phyloP scores from a whole-genome alignment of 92 coral and sea anemone genomes.

The Phymanthus crucifer region DNA sequence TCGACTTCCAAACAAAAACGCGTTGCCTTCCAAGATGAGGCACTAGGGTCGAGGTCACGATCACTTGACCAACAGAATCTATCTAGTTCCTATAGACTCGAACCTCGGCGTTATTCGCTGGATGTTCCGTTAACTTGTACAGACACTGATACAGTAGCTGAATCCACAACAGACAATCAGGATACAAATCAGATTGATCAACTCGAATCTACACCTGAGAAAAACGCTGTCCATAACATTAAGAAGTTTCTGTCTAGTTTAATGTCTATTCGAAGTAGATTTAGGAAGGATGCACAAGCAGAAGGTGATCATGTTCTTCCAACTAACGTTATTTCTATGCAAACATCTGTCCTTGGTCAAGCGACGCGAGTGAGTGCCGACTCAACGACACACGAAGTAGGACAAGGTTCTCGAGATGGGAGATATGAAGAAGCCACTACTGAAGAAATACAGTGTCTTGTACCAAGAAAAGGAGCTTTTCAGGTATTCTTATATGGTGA shows the following conservation, averaged over 20 bases:
- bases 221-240: slow-evolving; percentile 6
- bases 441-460: background rate
- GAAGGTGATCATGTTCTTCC: background rate
- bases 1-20: slow-evolving; percentile 63
- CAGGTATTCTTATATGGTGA: background rate
- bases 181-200: background rate
- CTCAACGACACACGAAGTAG: background rate
- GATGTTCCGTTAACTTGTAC: slow-evolving; percentile 1
- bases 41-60: background rate
- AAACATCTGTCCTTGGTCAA: background rate
- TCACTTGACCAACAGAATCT: slow-evolving; percentile 6
- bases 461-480: background rate
- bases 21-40: slow-evolving; percentile 43
- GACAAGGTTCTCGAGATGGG: background rate
- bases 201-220: background rate
- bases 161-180: background rate
- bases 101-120: slow-evolving; percentile 8
- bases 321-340: background rate
- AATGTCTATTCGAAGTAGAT: slow-evolving; percentile 22
- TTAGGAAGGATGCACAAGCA: background rate
- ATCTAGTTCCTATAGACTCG: background rate
- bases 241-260: slow-evolving; percentile 24
- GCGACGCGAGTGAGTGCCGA: background rate
- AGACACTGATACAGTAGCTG: background rate
- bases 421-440: background rate